Percentiles rank a stretch among this genome's conserved stretches.
Evolutionary conservation across 2,888 invertebrate species (phyloP).

Genomic region (Spilosoma lubricipeda): DNA sequence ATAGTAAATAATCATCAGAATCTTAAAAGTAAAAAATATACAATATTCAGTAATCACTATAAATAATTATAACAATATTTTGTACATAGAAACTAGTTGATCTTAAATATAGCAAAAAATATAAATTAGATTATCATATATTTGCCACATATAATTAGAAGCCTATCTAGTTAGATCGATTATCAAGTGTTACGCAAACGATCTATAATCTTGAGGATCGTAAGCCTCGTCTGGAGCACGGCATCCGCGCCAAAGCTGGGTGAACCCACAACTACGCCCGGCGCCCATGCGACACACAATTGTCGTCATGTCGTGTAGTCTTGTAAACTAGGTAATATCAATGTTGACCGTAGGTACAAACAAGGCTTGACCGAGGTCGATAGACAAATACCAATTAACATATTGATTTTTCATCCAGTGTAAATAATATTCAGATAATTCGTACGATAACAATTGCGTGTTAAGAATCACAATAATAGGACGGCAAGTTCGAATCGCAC

Average conservation of each 20-base stretch:
- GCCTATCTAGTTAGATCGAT: conserved; percentile 22
- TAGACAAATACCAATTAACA: conserved; percentile 31
- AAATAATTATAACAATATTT: conserved; percentile 35
- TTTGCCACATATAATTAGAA: conserved; percentile 20
- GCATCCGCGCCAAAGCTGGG: background rate
- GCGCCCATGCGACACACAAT: too few relatives aligned
- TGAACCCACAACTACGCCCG: too few relatives aligned
- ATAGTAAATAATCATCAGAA: conserved; percentile 26
- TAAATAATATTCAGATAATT: conserved; percentile 27
- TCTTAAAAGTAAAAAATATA: conserved; percentile 37
- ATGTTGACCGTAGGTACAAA: background rate
- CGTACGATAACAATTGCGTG: conserved; percentile 11
- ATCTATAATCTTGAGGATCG: conserved; percentile 10
- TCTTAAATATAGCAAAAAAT: conserved; percentile 36
- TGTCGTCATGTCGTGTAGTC: background rate
- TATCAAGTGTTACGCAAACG: conserved; percentile 20
- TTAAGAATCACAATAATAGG: conserved; percentile 33
- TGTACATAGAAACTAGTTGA: conserved; percentile 39
- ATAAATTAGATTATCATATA: conserved; percentile 13
- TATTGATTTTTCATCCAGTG: conserved; percentile 10
- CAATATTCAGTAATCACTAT: conserved; percentile 23
- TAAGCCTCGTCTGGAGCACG: conserved; percentile 20
- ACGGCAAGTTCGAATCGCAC: conserved; percentile 24
- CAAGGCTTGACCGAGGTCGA: conserved; percentile 32
- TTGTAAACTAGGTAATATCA: background rate